Evolutionary conservation across 1,140 invertebrate species (phyloP).

Genomic region (Platyura marginata): DNA sequence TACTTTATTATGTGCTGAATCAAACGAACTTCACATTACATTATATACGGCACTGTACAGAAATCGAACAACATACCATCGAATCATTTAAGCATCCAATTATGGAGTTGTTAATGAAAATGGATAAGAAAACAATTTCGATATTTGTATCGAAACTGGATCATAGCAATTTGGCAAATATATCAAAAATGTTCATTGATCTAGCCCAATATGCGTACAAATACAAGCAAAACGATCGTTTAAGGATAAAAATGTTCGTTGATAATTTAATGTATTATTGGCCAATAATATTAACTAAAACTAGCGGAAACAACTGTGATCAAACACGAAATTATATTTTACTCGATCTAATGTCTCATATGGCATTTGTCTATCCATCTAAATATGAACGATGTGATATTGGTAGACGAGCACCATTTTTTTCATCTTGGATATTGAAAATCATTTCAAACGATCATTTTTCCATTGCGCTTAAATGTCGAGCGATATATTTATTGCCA

Average conservation of each 20-base stretch:
- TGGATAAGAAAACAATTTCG: too few species aligned
- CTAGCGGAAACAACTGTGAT: too few species aligned
- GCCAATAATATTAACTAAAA: too few species aligned
- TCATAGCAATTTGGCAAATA: too few species aligned
- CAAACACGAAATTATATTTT: too few species aligned
- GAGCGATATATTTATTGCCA: constrained; percentile 2
- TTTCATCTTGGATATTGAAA: background rate
- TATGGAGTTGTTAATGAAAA: too few species aligned
- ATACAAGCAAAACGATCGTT: background rate
- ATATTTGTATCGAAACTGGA: too few species aligned
- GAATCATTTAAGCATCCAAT: too few species aligned
- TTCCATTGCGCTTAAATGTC: constrained; percentile 3
- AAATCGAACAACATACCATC: too few species aligned
- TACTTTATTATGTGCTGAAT: too few species aligned
- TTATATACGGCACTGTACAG: too few species aligned
- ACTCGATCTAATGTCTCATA: background rate
- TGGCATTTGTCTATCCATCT: constrained; percentile 1
- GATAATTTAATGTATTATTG: background rate
- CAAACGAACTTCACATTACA: too few species aligned
- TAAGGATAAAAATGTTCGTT: background rate
- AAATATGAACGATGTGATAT: background rate
- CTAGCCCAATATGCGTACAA: constrained; percentile 2
- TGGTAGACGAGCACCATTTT: background rate
- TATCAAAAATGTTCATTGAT: constrained; percentile 1
- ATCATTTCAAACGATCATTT: background rate